Base-by-base conservation (phyloP, 37 sponge, comb jelly and placozoan genomes). In the Corticium candelabrum region DNA sequence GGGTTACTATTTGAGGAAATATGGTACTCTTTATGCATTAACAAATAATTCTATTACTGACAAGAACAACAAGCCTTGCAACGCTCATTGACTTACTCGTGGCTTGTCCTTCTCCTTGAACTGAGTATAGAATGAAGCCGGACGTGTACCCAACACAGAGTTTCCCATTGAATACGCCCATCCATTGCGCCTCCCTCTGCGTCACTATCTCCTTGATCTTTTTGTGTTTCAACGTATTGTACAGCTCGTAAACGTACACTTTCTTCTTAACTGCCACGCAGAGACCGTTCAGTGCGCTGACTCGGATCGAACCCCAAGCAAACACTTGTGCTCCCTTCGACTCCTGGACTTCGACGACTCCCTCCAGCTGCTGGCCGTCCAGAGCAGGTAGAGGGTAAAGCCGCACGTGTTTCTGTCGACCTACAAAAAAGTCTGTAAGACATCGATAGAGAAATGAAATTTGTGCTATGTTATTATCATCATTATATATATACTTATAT, bases 251-350 rank as follows among this genome's bases (percentile, higher is more conserved):
- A 40, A 82, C 77, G 37, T 79, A 36, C 2, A 82, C 40, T 33
- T 75, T 81, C n/a, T 68, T 41, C 86, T 91, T 95, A 77, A 91
- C 76, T 11, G 96, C 96, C 32, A 85, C 92, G 79, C 93, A 91
- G 68, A 95, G 56, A 37, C 85, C 85, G 35, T 41, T 41, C 35
- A 40, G 56, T 80, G 62, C 67, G 11, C 68, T 71, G n/a, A n/a
- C n/a, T n/a, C n/a, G n/a, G 29, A 91, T 81, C 4, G 37, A 39
- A 3, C 92, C 89, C 81, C 78, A 83, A 36, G 90, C 83, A 38
- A 94, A 86, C 75, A 82, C 40, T 4, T n/a, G n/a, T n/a, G n/a
- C n/a, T n/a, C n/a, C n/a, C n/a, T n/a, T n/a, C n/a, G n/a, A n/a
- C n/a, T 89, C 94, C 41, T 41, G 2, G 39, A 93, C 75, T 80